These are phyloP conservation scores for Phacellophora camtschatica DNA, from an alignment of 30 jellyfish, hydroid and myxozoan genomes.

Conservation along the genomic window DNA sequence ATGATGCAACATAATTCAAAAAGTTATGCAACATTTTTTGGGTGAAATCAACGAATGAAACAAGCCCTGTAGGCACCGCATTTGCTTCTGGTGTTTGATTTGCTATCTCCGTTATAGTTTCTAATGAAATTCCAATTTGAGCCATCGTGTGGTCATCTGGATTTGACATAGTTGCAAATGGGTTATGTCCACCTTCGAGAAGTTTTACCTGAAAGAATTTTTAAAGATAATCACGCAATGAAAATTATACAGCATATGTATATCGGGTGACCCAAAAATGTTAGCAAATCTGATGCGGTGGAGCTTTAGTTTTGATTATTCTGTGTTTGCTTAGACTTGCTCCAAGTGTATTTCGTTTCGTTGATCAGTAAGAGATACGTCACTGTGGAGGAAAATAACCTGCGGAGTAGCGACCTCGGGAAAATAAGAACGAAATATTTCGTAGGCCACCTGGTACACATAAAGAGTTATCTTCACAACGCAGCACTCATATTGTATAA, in stretches of 20 bases:
- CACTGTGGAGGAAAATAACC: too few relatives aligned
- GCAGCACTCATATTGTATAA: too few relatives aligned
- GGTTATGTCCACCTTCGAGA: conserved; percentile 69
- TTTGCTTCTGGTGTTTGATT: conserved; percentile 79
- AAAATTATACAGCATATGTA: neutral
- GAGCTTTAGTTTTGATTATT: too few relatives aligned
- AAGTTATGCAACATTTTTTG: conserved; percentile 80
- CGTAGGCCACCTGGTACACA: too few relatives aligned
- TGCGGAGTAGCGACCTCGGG: too few relatives aligned
- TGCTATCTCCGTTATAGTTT: conserved; percentile 68
- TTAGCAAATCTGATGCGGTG: too few relatives aligned
- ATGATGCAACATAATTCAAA: conserved; percentile 83
- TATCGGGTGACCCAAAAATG: neutral
- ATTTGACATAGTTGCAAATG: conserved; percentile 55
- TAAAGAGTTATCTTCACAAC: too few relatives aligned
- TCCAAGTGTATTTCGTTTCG: too few relatives aligned
- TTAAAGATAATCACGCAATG: neutral
- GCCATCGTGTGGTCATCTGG: conserved; percentile 76
- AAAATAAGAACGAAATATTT: too few relatives aligned
- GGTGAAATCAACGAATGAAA: conserved; percentile 81
- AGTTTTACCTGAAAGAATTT: conserved; percentile 40
- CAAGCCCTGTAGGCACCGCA: conserved; percentile 65
- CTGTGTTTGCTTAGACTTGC: too few relatives aligned
- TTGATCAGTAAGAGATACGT: too few relatives aligned
- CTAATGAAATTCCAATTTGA: conserved; percentile 79